These are phyloP conservation scores for Larimichthys crocea DNA, from an alignment of 2,113 vertebrate genomes.

Conservation along the genomic window DNA sequence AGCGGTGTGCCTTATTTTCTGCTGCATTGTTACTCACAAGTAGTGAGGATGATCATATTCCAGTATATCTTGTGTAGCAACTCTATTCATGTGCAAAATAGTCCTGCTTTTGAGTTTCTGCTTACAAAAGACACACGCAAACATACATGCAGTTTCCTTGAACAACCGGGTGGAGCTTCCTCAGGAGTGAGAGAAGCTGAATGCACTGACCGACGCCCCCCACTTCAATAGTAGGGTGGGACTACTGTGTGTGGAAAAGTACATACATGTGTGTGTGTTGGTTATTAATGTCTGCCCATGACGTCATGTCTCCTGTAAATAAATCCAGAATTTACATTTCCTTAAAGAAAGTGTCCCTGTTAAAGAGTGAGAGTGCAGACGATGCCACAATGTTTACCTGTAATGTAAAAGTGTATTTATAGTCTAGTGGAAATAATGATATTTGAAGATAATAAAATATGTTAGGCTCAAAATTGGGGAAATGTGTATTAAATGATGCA, in stretches of 20 bases:
- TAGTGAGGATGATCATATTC: not conserved
- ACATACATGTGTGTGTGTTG: not conserved
- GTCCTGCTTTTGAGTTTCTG: not conserved
- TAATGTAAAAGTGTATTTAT: not conserved
- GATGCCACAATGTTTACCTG: not conserved
- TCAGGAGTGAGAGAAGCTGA: conserved; percentile 32
- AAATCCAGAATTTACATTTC: conserved; percentile 21
- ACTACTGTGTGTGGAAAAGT: conserved; percentile 8
- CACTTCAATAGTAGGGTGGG: conserved; percentile 27
- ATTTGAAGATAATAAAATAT: not conserved
- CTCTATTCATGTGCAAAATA: conserved; percentile 7
- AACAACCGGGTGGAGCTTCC: conserved; percentile 73
- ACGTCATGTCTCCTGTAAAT: conserved; percentile 42
- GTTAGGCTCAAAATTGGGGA: not conserved
- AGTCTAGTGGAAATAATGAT: no score
- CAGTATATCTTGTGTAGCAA: not conserved
- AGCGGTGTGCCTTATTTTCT: conserved; percentile 13
- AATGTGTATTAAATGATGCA: not conserved
- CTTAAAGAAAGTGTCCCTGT: not conserved
- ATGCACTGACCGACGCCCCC: conserved; percentile 40
- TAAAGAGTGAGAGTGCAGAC: not conserved
- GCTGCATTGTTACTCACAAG: not conserved
- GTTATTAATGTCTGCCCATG: not conserved
- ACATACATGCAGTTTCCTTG: conserved; percentile 31
- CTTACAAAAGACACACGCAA: not conserved